These are phyloP conservation scores for Conger conger DNA, from an alignment of 2,113 vertebrate species.

Conservation along the genomic window DNA sequence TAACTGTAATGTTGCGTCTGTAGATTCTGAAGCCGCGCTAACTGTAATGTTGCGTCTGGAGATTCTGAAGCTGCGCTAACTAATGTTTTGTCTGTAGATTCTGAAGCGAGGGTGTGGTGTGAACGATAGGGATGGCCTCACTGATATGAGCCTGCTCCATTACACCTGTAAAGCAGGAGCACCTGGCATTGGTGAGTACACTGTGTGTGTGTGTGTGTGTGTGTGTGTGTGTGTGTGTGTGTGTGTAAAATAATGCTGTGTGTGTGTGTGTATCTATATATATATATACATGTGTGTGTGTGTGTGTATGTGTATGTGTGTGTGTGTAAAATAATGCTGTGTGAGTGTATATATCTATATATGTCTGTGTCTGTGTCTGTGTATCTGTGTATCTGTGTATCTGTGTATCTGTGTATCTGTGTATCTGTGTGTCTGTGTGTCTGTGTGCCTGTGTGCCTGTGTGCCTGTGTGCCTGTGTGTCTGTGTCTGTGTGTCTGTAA, in stretches of 20 bases:
- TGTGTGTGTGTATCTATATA: background rate
- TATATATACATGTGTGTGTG: no score
- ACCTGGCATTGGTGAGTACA: conserved; percentile 87
- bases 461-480: background rate
- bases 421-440: background rate
- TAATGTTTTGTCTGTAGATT: conserved; percentile 79
- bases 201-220: background rate
- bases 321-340: no score
- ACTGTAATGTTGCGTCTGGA: no score
- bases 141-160: conserved; percentile 96
- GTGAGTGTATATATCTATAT: conserved; percentile 7
- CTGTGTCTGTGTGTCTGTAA: background rate
- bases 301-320: no score
- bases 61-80: no score
- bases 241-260: no score
- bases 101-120: conserved; percentile 91
- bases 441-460: no score
- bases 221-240: background rate
- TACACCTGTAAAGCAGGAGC: conserved; percentile 97
- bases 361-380: background rate
- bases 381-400: background rate
- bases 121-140: conserved; percentile 93
- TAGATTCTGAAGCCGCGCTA: no score
- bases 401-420: background rate
- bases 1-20: no score